phyloP scores from a whole-genome alignment of 30 jellyfish, hydroid and myxozoan genomes.

The Calvadosia cruxmelitensis region DNA sequence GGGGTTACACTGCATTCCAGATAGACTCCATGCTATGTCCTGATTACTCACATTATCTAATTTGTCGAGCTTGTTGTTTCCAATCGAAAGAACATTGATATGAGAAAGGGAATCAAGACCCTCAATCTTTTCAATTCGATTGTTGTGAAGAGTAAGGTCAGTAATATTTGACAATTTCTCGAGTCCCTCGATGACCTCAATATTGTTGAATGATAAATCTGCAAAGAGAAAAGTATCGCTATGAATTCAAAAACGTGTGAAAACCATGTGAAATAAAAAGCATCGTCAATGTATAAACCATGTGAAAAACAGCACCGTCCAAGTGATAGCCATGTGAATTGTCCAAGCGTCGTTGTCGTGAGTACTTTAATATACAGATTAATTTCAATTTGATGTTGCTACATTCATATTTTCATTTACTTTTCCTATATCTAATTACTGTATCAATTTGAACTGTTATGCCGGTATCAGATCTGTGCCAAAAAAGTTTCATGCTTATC shows the following conservation, averaged over 20 bases:
- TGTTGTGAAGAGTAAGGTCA: slow-evolving; percentile 73
- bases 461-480: neutral
- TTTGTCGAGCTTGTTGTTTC: slow-evolving; percentile 57
- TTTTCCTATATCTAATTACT: too few relatives aligned
- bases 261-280: too few relatives aligned
- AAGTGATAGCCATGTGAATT: too few relatives aligned
- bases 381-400: too few relatives aligned
- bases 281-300: too few relatives aligned
- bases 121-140: slow-evolving; percentile 40
- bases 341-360: too few relatives aligned
- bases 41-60: slow-evolving; percentile 46
- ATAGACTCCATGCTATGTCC: neutral
- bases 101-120: slow-evolving; percentile 59
- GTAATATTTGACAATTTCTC: slow-evolving; percentile 49
- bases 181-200: slow-evolving; percentile 79
- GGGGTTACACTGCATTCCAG: neutral
- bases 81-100: slow-evolving; percentile 67
- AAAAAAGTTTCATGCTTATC: too few relatives aligned
- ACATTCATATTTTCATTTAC: too few relatives aligned
- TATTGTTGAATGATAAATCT: slow-evolving; percentile 89
- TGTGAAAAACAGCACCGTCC: too few relatives aligned
- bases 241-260: too few relatives aligned
- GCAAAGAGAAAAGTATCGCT: slow-evolving; percentile 5
- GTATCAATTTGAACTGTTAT: neutral
- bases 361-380: too few relatives aligned